These are phyloP conservation scores for Psilopogon haemacephalus DNA, from an alignment of 2,113 vertebrate genomes.

Conservation along the genomic window DNA sequence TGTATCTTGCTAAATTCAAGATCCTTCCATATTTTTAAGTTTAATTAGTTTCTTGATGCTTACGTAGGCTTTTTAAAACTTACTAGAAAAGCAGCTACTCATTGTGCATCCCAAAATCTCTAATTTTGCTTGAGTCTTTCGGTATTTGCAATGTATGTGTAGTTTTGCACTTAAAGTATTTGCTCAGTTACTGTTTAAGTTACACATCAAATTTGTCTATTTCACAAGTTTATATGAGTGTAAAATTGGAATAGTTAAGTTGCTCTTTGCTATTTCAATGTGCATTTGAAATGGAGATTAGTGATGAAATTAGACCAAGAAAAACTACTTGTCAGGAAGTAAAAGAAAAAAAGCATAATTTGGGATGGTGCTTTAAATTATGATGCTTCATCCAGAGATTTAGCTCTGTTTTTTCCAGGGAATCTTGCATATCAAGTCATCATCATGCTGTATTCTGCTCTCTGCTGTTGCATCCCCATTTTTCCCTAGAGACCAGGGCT, in stretches of 20 bases:
- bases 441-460: background rate
- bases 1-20: background rate
- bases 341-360: background rate
- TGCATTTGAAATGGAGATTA: slow-evolving; percentile 29
- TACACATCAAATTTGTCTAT: background rate
- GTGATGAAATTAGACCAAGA: background rate
- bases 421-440: background rate
- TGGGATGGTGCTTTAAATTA: background rate
- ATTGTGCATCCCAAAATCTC: background rate
- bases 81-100: background rate
- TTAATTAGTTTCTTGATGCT: background rate
- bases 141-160: background rate
- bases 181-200: slow-evolving; percentile 9
- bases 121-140: background rate
- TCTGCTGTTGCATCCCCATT: background rate
- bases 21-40: background rate
- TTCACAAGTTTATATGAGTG: background rate
- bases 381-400: background rate
- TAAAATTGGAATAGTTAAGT: background rate
- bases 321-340: background rate
- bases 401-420: background rate
- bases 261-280: background rate
- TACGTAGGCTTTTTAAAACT: background rate
- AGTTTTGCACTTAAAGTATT: slow-evolving; percentile 5
- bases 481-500: background rate